Base-by-base conservation (phyloP, 2,888 invertebrate genomes). In the Holacanthella duospinosa region DNA sequence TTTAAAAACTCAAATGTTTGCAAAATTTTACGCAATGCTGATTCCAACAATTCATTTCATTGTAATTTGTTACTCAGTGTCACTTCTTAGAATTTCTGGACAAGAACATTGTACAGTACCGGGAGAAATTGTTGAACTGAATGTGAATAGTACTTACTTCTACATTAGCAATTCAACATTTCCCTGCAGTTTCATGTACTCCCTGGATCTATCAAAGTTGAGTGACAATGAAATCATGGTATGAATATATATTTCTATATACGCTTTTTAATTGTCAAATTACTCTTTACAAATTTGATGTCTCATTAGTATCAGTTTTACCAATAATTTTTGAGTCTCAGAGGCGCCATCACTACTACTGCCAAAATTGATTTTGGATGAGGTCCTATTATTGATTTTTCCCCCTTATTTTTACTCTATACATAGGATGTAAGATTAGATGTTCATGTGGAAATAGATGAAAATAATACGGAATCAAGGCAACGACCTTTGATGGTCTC, bases 401-500 rank as follows among this genome's bases (percentile, higher is more conserved):
- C 4, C 21, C 48, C 4, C 6, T 4, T 48, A 9, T 48, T 48
- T 48, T 48, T 48, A n/a, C n/a, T n/a, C n/a, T n/a, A n/a, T n/a
- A n/a, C n/a, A 9, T 21, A 48, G 48, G 48, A 48, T 21, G 48
- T 48, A 21, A 48, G 48, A 21, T 21, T 48, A 21, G 48, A 48
- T 21, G 48, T 55, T 12, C 29, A 26, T 29, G 55, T 55, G 55
- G 55, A 27, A 26, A 26, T 55, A 3, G 25, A 55, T 29, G 24
- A 3, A 12, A 55, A 55, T 21, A 55, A 55, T 21, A 25, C 27
- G 3, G 55, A 55, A 6, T 6, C 27, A 12, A 29, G 28, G 55
- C 27, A 55, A 21, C 24, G 21, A 6, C 55, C 55, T 9, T 29
- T 55, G 28, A 55, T 55, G 55, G 55, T 55, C 16, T 55, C 55